Evolutionary conservation across 2,797 vertebrate genomes (phyloP), one percentile per base, ranked within the genome.

Genomic region (Sebastes trivittatus): DNA sequence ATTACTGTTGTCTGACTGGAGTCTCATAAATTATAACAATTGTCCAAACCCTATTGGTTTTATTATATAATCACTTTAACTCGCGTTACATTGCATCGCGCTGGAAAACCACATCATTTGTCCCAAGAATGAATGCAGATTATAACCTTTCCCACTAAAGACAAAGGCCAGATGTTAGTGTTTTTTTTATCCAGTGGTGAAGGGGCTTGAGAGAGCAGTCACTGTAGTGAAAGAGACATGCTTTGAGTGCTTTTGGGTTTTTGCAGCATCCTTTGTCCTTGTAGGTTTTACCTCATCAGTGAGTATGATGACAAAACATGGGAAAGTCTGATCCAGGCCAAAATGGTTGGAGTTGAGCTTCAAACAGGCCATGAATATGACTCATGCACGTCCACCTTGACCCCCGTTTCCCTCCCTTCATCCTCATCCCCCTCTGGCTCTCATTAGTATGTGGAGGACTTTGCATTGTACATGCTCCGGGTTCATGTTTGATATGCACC

Each of bases 401-500:
- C 54, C 74, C 66, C 64, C 34, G 32, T 46, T 18, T 16, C 55
- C n/a, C 29, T 46, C 20, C 60, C 63, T 30, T 10, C 59, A 2
- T 64, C 67, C 64, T 46, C 73, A 36, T 63, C 56, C 58, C 34
- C 81, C 66, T 70, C 58, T 7, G 22, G 56, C 74, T 72, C 77
- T 84, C 75, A 91, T 92, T 90, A 87, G 68, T 68, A 88, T 79
- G 62, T 76, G 66, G 32, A 80, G 56, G 73, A 78, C 82, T 86
- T 84, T 72, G 77, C 81, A 69, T 86, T 80, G 83, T 69, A 84
- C 74, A 81, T 76, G 87, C 90, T 88, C 79, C 29, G 14, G 86
- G 90, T 83, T 80, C 81, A 75, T 34, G 78, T 89, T 93, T 86
- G 88, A 76, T 67, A 75, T 88, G 84, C 89, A 75, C 64, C 32